Base-by-base conservation (phyloP, 2,888 invertebrate species). In the Athalia rosae region DNA sequence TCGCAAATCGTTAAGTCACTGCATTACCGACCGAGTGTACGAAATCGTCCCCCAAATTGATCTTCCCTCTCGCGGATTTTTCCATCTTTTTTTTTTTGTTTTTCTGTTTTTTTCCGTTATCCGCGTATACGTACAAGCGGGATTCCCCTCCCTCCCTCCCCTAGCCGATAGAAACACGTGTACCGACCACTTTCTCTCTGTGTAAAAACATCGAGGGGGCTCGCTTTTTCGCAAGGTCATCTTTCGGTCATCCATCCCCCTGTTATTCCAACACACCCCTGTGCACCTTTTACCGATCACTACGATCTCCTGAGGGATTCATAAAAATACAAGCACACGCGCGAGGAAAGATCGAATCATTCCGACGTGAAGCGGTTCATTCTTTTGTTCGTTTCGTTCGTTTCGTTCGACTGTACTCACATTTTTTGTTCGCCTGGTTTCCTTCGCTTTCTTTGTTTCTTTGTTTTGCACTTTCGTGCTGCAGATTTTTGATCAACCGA, bases 171-270 rank as follows among this genome's bases (percentile, higher is more conserved):
- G 71, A 71, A 71, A 71, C 69, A 71, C 69, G 41, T 71, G 69
- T 71, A 56, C 56, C 69, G 28, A 58, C 69, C 69, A 71, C 69
- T 58, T 58, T 28, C 28, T 28, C 28, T 28, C 28, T 28, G 56
- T 58, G 45, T 15, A 45, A 56, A 71, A 71, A 43, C 45, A n/a
- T 71, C 45, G 69, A 43, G 58, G 56, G 69, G 69, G 74, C 74
- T n/a, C 61, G 61, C 1, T 28, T 74, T 74, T 62, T 61, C n/a
- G 74, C 74, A 61, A 43, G 74, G 74, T 74, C 74, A 74, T 74
- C 28, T 48, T n/a, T n/a, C 48, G 74, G 61, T 74, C 74, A 45
- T 74, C 61, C 61, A 74, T 74, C 74, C 74, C 74, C 47, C 53
- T 53, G 47, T 47, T 74, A 41, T 48, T 43, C 28, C 9, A 13